These are phyloP conservation scores for Gymnodraco acuticeps DNA, from an alignment of 2,797 vertebrate species.

Conservation along the genomic window DNA sequence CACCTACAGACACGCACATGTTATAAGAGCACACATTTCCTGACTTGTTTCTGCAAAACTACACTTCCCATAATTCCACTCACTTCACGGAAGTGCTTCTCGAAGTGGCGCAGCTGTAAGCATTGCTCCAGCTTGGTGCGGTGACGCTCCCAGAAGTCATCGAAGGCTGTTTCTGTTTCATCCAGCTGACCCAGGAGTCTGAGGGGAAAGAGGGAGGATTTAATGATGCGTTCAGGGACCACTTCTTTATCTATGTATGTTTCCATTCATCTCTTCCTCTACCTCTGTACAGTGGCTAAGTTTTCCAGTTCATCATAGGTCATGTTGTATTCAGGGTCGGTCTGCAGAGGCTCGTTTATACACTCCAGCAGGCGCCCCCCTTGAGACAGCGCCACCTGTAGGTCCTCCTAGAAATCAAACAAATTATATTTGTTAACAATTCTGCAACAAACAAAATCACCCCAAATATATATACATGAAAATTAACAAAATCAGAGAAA, in stretches of 20 bases:
- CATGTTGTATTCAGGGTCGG: conserved; percentile 88
- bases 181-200: conserved; percentile 94
- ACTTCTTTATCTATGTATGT: rapidly evolving
- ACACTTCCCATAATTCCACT: conserved; percentile 2
- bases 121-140: conserved; percentile 95
- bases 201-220: conserved; percentile 13
- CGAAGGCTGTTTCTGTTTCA: conserved; percentile 94
- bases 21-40: background rate
- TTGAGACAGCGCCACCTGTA: conserved; percentile 90
- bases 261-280: background rate
- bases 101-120: conserved; percentile 92
- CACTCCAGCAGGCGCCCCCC: conserved; percentile 87
- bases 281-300: conserved; percentile 93
- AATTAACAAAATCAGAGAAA: too few species aligned
- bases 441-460: too few species aligned
- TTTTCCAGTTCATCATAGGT: conserved; percentile 94
- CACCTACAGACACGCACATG: conserved; percentile 72
- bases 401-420: conserved; percentile 85
- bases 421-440: background rate
- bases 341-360: conserved; percentile 89
- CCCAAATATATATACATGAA: background rate
- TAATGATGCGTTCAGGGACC: background rate
- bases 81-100: conserved; percentile 95
- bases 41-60: background rate
- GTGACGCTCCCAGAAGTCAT: conserved; percentile 96